Evolutionary conservation across 2,113 vertebrate species (phyloP).

Genomic region (Paramisgurnus dabryanus): DNA sequence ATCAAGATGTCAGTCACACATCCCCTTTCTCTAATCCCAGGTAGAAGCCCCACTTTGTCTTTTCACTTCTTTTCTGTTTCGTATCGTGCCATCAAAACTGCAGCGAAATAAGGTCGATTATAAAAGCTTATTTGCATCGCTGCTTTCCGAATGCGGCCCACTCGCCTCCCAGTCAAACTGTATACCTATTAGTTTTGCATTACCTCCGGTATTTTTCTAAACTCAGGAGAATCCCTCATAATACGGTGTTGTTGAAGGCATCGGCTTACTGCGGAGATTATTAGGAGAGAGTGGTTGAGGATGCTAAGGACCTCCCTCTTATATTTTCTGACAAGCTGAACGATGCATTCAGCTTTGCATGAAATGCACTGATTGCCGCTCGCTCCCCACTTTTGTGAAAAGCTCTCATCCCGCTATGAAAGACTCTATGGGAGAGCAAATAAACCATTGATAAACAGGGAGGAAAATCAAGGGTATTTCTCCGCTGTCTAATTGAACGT

Average conservation of each 20-base stretch:
- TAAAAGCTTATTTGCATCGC: slow-evolving; percentile 21
- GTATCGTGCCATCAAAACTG: not conserved
- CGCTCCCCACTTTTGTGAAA: slow-evolving; percentile 40
- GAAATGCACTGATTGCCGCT: slow-evolving; percentile 50
- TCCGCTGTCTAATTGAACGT: slow-evolving; percentile 51
- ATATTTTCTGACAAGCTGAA: slow-evolving; percentile 51
- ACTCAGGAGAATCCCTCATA: slow-evolving; percentile 19
- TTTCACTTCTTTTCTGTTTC: slow-evolving; percentile 15
- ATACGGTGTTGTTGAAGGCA: not conserved
- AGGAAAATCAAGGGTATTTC: slow-evolving; percentile 33
- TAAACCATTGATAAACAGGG: slow-evolving; percentile 24
- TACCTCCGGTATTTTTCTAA: slow-evolving; percentile 31
- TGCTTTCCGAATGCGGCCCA: not conserved
- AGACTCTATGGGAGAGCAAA: slow-evolving; percentile 24
- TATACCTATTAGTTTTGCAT: slow-evolving; percentile 36
- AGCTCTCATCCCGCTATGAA: slow-evolving; percentile 43
- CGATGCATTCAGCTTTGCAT: slow-evolving; percentile 52
- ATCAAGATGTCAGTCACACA: slow-evolving; percentile 19
- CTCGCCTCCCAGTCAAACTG: not conserved
- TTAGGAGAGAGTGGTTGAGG: slow-evolving; percentile 50
- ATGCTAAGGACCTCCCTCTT: slow-evolving; percentile 58
- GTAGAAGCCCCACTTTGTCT: not conserved
- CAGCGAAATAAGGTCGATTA: not conserved
- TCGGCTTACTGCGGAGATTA: slow-evolving; percentile 27
- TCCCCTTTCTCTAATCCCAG: slow-evolving; percentile 19